Conservation (phyloP, 2,113 vertebrate species). For the Anseranas semipalmata region DNA sequence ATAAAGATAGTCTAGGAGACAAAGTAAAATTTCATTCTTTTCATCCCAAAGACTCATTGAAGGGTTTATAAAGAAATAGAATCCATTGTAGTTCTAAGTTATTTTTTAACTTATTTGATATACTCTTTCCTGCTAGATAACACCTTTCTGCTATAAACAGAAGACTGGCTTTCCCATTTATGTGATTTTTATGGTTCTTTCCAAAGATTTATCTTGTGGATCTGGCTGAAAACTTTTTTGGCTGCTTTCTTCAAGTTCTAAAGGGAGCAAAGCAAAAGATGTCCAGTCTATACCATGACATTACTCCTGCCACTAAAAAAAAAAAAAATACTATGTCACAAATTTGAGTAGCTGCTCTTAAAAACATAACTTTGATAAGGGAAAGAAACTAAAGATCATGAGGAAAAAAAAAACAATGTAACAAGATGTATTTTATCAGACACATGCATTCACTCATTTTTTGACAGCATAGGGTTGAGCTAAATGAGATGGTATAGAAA, state of each 20-base stretch:
- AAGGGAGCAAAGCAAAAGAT: constrained; percentile 13
- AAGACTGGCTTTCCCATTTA: constrained; percentile 49
- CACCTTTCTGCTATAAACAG: constrained; percentile 17
- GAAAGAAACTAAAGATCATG: not conserved
- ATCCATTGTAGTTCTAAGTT: constrained; percentile 1
- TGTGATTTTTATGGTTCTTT: constrained; percentile 45
- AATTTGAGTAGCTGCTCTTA: not conserved
- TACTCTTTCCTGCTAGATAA: constrained; percentile 24
- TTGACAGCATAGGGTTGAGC: not conserved
- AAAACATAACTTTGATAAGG: not conserved
- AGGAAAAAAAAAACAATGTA: not conserved
- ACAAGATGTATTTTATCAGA: not conserved
- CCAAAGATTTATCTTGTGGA: not conserved
- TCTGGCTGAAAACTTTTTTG: not conserved
- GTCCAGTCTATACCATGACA: not conserved
- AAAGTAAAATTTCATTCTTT: constrained; percentile 29
- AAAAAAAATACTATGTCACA: not conserved
- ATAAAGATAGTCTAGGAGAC: not conserved
- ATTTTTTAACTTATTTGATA: constrained; percentile 47
- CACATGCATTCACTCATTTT: not conserved
- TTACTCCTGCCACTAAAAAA: not conserved
- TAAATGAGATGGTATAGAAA: not conserved
- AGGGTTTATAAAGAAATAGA: constrained; percentile 38
- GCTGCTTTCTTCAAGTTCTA: constrained; percentile 5
- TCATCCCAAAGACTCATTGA: not conserved